phyloP scores from a whole-genome alignment of 2,888 invertebrate species.

The Schizaphis graminum region DNA sequence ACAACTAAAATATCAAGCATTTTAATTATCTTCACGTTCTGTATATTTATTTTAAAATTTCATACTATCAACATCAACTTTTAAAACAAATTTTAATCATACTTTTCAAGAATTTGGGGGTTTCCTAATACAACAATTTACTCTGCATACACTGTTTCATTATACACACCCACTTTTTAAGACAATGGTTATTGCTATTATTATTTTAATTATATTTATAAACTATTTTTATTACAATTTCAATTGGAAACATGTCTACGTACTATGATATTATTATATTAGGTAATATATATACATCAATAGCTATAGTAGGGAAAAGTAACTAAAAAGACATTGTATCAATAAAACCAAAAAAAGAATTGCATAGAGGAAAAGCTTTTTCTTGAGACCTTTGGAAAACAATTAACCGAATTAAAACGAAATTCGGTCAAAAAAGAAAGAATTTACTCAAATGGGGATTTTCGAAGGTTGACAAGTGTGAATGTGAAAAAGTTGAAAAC shows the following conservation, averaged over 20 bases:
- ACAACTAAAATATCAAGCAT: background rate
- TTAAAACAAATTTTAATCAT: background rate
- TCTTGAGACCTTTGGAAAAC: conserved; percentile 28
- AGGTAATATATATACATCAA: too few relatives aligned
- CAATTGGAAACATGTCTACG: background rate
- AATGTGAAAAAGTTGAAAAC: conserved; percentile 47
- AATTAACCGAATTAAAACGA: conserved; percentile 37
- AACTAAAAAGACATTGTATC: too few relatives aligned
- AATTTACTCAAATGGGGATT: conserved; percentile 36
- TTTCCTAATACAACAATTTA: background rate
- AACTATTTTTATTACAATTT: background rate
- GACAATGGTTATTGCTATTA: background rate
- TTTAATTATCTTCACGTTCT: background rate
- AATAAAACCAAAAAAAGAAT: background rate
- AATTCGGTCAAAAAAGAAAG: conserved; percentile 35
- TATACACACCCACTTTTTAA: background rate
- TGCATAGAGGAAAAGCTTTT: conserved; percentile 8
- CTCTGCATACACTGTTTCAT: background rate
- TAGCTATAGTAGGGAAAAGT: too few relatives aligned
- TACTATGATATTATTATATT: too few relatives aligned
- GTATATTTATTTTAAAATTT: background rate
- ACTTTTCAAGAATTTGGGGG: background rate
- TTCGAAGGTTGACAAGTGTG: conserved; percentile 30
- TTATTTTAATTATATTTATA: background rate
- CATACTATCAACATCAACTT: background rate